Conservation (phyloP, 2,113 vertebrate genomes). For the Mastomys natalensis region DNA sequence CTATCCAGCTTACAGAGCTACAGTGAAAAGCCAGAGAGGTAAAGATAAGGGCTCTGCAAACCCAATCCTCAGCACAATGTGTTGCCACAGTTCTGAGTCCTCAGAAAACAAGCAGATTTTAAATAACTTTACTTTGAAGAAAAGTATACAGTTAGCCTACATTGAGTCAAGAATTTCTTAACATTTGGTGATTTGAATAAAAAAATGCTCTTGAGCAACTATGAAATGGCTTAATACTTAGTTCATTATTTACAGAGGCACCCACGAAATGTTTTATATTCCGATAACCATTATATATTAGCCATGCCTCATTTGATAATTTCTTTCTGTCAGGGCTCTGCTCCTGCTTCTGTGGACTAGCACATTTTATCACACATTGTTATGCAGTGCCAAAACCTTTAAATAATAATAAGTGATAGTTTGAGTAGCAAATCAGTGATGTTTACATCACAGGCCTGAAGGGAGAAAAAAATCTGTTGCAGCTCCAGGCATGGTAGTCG, state of each 20-base stretch:
- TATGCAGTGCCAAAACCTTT: slow-evolving; percentile 60
- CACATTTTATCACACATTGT: slow-evolving; percentile 53
- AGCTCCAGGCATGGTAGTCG: background rate
- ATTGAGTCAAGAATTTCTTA: slow-evolving; percentile 46
- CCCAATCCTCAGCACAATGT: background rate
- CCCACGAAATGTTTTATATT: slow-evolving; percentile 64
- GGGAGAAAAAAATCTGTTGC: background rate
- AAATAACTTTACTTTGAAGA: slow-evolving; percentile 33
- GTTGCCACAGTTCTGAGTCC: background rate
- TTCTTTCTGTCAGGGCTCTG: slow-evolving; percentile 56
- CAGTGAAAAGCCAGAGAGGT: background rate
- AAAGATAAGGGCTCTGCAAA: background rate
- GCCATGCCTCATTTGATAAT: slow-evolving; percentile 67
- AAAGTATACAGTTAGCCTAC: background rate
- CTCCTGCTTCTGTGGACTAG: background rate
- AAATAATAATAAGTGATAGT: slow-evolving; percentile 54
- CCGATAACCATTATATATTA: slow-evolving; percentile 51
- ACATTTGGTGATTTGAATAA: slow-evolving; percentile 55
- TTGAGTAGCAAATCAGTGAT: background rate
- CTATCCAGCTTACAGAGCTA: background rate
- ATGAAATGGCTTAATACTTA: slow-evolving; percentile 57
- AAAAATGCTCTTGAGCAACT: slow-evolving; percentile 57
- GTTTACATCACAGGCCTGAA: background rate
- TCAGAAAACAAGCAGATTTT: slow-evolving; percentile 9
- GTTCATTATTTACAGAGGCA: slow-evolving; percentile 8